Conservation (phyloP, 2,888 invertebrate genomes). For the Ryuthela nishihirai region DNA sequence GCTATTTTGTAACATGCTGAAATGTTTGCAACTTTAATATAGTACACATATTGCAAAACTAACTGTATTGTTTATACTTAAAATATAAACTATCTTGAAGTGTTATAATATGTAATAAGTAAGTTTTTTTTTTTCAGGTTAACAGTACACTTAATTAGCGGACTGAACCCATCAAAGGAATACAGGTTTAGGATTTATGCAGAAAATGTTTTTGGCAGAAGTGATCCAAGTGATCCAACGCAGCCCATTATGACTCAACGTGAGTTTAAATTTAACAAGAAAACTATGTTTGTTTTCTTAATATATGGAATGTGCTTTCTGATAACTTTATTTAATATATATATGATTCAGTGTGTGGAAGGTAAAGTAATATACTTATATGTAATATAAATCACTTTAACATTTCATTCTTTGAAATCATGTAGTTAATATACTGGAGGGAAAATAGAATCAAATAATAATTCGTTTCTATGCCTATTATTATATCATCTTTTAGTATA, state of each 20-base stretch:
- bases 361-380: too few relatives aligned
- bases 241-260: conserved; percentile 71
- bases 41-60: too few relatives aligned
- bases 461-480: too few relatives aligned
- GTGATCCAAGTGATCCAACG: conserved; percentile 89
- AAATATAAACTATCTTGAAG: background rate
- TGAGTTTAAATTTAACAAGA: conserved; percentile 8
- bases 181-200: conserved; percentile 97
- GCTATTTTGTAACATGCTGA: too few relatives aligned
- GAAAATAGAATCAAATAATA: too few relatives aligned
- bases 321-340: background rate
- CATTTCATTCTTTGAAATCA: too few relatives aligned
- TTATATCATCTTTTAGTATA: too few relatives aligned
- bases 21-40: too few relatives aligned
- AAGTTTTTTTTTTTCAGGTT: conserved; percentile 60
- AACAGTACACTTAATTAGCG: conserved; percentile 84
- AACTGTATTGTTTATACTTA: background rate
- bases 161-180: conserved; percentile 84
- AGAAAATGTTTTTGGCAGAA: conserved; percentile 96
- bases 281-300: background rate
- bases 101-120: background rate
- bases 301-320: background rate
- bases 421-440: too few relatives aligned
- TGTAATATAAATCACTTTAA: too few relatives aligned
- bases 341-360: background rate